Conservation (phyloP, 2,113 vertebrate genomes). For the Ceyx melanurus region DNA sequence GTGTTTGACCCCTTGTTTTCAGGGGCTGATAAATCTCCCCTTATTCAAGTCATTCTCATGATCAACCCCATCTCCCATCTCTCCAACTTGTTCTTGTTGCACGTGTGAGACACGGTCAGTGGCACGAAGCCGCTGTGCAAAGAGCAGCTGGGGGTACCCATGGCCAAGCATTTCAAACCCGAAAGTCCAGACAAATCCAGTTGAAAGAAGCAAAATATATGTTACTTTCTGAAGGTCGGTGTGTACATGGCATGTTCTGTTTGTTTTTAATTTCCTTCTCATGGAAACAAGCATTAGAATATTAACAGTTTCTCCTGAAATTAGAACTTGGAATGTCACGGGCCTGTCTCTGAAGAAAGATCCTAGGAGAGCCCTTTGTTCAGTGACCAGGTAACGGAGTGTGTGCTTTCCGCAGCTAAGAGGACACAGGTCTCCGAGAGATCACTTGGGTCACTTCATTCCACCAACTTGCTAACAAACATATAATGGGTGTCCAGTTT, state of each 20-base stretch:
- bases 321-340: background rate
- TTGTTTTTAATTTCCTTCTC: background rate
- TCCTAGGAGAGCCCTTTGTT: background rate
- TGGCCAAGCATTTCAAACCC: background rate
- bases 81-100: background rate
- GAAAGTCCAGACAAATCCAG: background rate
- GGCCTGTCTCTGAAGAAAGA: background rate
- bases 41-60: background rate
- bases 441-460: slow-evolving; percentile 47
- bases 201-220: background rate
- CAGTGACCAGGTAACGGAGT: background rate
- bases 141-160: background rate
- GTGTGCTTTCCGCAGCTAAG: background rate
- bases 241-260: background rate
- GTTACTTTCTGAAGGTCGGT: background rate
- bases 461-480: slow-evolving; percentile 35
- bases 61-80: background rate
- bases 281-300: background rate
- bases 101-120: background rate
- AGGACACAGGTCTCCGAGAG: background rate
- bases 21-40: background rate
- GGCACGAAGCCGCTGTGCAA: background rate
- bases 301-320: background rate
- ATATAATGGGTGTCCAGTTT: slow-evolving; percentile 54
- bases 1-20: background rate